Evolutionary conservation across 2,888 invertebrate species (phyloP).

Genomic region (Pseudanteris insignis): DNA sequence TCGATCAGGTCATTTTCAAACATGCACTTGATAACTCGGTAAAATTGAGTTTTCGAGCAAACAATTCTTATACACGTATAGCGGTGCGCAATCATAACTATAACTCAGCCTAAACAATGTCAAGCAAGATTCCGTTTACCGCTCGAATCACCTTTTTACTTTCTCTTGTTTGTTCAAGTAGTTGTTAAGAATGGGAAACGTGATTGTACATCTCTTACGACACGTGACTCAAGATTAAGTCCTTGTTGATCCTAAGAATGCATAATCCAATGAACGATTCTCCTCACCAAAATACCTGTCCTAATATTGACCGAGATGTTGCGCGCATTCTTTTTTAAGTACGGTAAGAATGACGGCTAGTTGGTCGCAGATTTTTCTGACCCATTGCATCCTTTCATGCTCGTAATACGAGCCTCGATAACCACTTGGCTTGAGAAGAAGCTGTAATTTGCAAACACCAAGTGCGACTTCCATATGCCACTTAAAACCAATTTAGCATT

Average conservation of each 20-base stretch:
- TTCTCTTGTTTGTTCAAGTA: too few species aligned
- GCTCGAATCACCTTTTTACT: too few species aligned
- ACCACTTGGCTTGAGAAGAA: conserved; percentile 44
- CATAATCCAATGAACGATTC: conserved; percentile 29
- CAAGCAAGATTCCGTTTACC: too few species aligned
- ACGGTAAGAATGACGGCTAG: conserved; percentile 14
- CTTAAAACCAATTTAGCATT: conserved; percentile 27
- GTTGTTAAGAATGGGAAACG: conserved; percentile 6
- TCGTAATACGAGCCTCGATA: conserved; percentile 43
- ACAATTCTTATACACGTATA: too few species aligned
- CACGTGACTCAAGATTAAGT: conserved; percentile 26
- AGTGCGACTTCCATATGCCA: conserved; percentile 42
- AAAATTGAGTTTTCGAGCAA: too few species aligned
- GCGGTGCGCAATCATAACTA: too few species aligned
- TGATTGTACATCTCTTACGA: conserved; percentile 7
- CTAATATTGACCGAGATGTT: conserved; percentile 42
- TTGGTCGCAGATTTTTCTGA: conserved; percentile 39
- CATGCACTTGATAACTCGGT: too few species aligned
- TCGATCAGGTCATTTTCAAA: too few species aligned
- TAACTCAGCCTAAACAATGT: too few species aligned
- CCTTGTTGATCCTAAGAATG: conserved; percentile 20
- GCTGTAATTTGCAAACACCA: conserved; percentile 43
- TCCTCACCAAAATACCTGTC: conserved; percentile 36
- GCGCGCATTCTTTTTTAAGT: conserved; percentile 27
- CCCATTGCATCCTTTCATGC: conserved; percentile 43